These are phyloP conservation scores for Montipora cactus DNA, from an alignment of 64 coral and sea anemone genomes.

Conservation along the genomic window DNA sequence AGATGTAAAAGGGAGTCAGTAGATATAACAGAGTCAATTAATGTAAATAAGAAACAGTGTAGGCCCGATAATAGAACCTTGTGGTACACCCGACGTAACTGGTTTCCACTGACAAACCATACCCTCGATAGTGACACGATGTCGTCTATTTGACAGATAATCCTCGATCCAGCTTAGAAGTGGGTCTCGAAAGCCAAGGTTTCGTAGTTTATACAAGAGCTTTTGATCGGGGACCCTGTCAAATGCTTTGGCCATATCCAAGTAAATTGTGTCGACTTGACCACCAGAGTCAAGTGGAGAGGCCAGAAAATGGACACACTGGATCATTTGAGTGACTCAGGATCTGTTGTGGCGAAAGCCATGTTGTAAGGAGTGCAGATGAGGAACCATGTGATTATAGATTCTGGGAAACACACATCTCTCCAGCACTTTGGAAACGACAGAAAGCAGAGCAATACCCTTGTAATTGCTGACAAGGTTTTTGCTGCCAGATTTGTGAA, in stretches of 20 bases:
- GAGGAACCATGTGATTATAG: too few species aligned
- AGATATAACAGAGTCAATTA: too few species aligned
- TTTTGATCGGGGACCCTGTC: neutral
- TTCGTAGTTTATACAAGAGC: neutral
- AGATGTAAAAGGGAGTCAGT: too few species aligned
- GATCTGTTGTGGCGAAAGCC: too few species aligned
- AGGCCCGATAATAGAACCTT: neutral
- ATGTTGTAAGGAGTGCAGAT: too few species aligned
- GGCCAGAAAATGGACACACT: too few species aligned
- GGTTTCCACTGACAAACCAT: neutral
- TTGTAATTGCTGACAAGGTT: conserved; percentile 15
- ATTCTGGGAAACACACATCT: conserved; percentile 13
- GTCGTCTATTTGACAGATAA: neutral
- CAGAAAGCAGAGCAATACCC: conserved; percentile 15
- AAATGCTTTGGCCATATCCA: neutral
- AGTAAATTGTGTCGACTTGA: too few species aligned
- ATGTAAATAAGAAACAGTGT: neutral
- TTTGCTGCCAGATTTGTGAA: conserved; percentile 18
- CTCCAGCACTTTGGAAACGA: conserved; percentile 3
- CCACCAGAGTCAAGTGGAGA: too few species aligned
- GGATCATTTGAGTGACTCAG: too few species aligned
- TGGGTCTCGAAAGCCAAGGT: neutral
- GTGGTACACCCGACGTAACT: neutral
- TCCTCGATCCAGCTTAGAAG: neutral
- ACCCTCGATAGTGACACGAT: neutral